Evolutionary conservation across 2,113 vertebrate genomes (phyloP), one percentile per base, ranked within the genome.

Genomic region (Ophthalmolycus amberensis): DNA sequence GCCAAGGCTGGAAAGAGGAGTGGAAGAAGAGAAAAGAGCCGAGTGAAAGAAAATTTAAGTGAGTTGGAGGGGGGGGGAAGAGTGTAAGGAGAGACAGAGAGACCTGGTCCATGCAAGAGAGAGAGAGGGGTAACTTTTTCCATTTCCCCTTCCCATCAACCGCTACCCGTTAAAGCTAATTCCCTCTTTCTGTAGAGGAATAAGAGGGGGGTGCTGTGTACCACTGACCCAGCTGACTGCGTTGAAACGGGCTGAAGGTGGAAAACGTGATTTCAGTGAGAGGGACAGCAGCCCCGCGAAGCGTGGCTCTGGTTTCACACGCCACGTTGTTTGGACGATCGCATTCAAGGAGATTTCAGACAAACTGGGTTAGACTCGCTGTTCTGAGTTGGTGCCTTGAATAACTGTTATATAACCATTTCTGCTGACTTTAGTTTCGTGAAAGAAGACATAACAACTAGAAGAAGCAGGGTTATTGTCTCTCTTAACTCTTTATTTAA

Each of bases 41-140:
- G 54, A 71, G 71, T 58, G 66, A 46, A 84, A 74, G 79, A 22
- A 77, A 80, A 65, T 48, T 79, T 29, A 75, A 79, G 71, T 67
- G 75, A 66, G 60, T 62, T 46, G 6, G 46, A 71, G 71, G 38
- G 66, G 62, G 11, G 54, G 5, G 54, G 11, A 2, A 75, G 48
- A 75, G 77, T 63, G 86, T 74, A 83, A 86, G 71, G 81, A 72
- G 82, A 89, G 86, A 80, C 2, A 62, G 60, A 63, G 73, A 54
- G 54, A 75, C 62, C 40, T 77, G 70, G 44, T 63, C 60, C 40
- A 44, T 59, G 73, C 67, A 62, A 44, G 63, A 64, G 46, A 56
- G 46, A 56, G 70, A 88, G 83, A 3, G 78, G 90, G 83, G 85
- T 92, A 90, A 93, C 86, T 74, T 90, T 92, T 91, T 92, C 87